phyloP scores from a whole-genome alignment of 2,888 invertebrate genomes.

The Conus canariensis region DNA sequence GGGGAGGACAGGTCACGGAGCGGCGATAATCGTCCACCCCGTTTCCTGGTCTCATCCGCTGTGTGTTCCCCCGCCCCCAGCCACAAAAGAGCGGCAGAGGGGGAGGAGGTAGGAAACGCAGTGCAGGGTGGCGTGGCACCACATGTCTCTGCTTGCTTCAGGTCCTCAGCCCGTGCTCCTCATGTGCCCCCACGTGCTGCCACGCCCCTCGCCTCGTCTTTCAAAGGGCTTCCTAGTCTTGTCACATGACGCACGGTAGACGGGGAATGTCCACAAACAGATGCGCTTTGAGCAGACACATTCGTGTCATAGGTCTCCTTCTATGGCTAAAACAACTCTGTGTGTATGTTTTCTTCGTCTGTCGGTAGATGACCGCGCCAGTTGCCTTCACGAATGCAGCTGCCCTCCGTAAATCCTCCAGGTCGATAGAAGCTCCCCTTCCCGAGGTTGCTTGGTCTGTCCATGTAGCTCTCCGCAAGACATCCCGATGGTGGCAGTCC shows the following conservation, averaged over 20 bases:
- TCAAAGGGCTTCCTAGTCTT: neutral
- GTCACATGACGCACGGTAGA: neutral
- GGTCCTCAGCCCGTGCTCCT: slow-evolving; percentile 14
- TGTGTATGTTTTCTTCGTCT: too few species aligned
- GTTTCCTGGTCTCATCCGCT: slow-evolving; percentile 28
- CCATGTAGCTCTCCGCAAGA: too few species aligned
- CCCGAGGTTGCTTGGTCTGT: too few species aligned
- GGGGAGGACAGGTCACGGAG: slow-evolving; percentile 10
- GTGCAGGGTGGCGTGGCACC: neutral
- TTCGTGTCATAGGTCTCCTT: too few species aligned
- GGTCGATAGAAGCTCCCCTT: too few species aligned
- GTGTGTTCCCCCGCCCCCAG: slow-evolving; percentile 4
- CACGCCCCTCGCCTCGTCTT: slow-evolving; percentile 3
- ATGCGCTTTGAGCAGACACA: too few species aligned
- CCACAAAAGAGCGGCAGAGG: neutral
- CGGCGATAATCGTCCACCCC: slow-evolving; percentile 30
- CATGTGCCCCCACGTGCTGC: slow-evolving; percentile 1
- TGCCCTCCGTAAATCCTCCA: too few species aligned
- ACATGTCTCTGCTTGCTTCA: neutral
- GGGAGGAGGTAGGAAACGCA: neutral
- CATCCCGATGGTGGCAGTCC: too few species aligned
- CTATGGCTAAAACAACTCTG: too few species aligned
- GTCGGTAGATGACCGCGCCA: too few species aligned
- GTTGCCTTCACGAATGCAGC: too few species aligned
- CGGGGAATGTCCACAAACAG: neutral